Evolutionary conservation across 2,113 vertebrate genomes (phyloP).

Genomic region (Malurus melanocephalus): DNA sequence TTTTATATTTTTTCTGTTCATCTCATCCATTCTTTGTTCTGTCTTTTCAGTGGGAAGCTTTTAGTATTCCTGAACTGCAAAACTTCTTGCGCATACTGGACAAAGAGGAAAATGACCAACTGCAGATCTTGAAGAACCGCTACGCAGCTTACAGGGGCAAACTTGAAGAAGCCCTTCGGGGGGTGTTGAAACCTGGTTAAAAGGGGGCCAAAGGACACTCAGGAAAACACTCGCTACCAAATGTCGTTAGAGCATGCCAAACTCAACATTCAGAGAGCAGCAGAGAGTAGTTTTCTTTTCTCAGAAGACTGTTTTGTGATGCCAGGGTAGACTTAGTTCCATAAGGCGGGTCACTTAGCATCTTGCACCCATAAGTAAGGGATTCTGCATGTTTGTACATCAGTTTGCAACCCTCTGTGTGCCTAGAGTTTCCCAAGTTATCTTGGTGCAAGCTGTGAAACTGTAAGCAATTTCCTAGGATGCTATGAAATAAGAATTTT

Average conservation of each 20-base stretch:
- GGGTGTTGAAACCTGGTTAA: conserved; percentile 74
- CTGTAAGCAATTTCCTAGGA: conserved; percentile 23
- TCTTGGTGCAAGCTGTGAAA: conserved; percentile 65
- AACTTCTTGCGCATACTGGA: conserved; percentile 95
- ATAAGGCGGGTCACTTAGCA: conserved; percentile 28
- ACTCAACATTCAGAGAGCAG: not conserved
- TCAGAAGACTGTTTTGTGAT: conserved; percentile 47
- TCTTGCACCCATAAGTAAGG: conserved; percentile 33
- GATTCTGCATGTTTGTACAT: conserved; percentile 48
- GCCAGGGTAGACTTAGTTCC: conserved; percentile 48
- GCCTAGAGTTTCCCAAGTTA: conserved; percentile 24
- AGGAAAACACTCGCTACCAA: conserved; percentile 11
- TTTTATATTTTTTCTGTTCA: not conserved
- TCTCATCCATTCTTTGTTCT: not conserved
- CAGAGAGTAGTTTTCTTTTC: conserved; percentile 55
- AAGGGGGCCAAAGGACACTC: conserved; percentile 8
- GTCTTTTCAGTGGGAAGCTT: conserved; percentile 90
- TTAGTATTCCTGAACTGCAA: conserved; percentile 89
- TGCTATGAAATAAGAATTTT: conserved; percentile 36
- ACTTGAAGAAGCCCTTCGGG: conserved; percentile 84
- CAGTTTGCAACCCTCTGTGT: conserved; percentile 23
- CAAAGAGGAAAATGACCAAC: conserved; percentile 91
- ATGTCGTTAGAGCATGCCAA: conserved; percentile 50
- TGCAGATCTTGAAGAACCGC: conserved; percentile 76
- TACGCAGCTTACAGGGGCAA: conserved; percentile 82